phyloP scores from a whole-genome alignment of 2,797 vertebrate genomes.

The Diplodus puntazzo region DNA sequence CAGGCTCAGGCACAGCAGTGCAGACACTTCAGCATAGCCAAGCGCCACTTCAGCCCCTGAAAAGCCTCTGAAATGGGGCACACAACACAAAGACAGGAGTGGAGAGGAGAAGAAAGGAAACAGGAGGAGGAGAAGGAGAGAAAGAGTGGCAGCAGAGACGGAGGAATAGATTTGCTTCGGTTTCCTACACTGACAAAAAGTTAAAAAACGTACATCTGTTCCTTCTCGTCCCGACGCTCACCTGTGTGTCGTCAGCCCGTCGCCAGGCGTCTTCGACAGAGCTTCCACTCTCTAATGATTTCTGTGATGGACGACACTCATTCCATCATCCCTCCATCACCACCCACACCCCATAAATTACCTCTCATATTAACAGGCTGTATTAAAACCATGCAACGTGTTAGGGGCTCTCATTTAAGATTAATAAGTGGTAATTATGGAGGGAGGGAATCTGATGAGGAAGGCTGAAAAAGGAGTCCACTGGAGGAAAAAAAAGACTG shows the following conservation, averaged over 20 bases:
- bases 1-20: conserved; percentile 85
- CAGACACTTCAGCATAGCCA: conserved; percentile 87
- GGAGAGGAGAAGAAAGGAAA: conserved; percentile 70
- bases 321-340: conserved; percentile 90
- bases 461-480: conserved; percentile 61
- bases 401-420: conserved; percentile 98
- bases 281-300: conserved; percentile 76
- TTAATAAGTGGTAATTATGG: conserved; percentile 99
- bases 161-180: conserved; percentile 54
- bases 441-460: conserved; percentile 79
- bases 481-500: not conserved
- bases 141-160: conserved; percentile 39
- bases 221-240: conserved; percentile 27
- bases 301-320: conserved; percentile 79
- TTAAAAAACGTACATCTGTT: conserved; percentile 21
- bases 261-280: conserved; percentile 48
- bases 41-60: conserved; percentile 87
- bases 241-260: conserved; percentile 49
- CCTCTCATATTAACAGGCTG: conserved; percentile 93
- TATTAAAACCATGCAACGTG: conserved; percentile 97
- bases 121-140: conserved; percentile 46
- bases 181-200: conserved; percentile 18
- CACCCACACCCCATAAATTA: conserved; percentile 86
- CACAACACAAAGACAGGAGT: conserved; percentile 76
- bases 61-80: conserved; percentile 83